phyloP scores from a whole-genome alignment of 2,888 invertebrate genomes.

The Idaea biselata region DNA sequence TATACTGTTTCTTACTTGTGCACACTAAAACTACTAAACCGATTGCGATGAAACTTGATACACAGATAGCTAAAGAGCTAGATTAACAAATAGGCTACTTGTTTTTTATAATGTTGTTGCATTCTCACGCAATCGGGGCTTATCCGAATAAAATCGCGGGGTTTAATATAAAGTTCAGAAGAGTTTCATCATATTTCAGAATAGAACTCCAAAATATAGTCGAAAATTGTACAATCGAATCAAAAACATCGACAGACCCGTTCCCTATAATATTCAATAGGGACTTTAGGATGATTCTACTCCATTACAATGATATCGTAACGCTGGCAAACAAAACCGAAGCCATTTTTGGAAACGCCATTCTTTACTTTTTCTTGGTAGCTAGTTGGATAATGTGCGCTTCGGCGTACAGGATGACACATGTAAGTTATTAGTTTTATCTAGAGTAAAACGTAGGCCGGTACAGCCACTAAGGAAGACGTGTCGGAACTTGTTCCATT shows the following conservation, averaged over 20 bases:
- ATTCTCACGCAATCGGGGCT: too few relatives aligned
- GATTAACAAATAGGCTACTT: too few relatives aligned
- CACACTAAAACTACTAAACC: too few relatives aligned
- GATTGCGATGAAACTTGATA: conserved; percentile 7
- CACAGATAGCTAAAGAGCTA: conserved; percentile 3
- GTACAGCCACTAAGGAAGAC: too few relatives aligned
- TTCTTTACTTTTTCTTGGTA: conserved; percentile 39
- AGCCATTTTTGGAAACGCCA: conserved; percentile 32
- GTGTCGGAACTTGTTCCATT: too few relatives aligned
- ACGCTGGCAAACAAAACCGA: conserved; percentile 26
- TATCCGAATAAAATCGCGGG: too few relatives aligned
- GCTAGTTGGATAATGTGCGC: conserved; percentile 44
- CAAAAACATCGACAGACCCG: conserved; percentile 10
- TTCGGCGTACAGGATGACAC: conserved; percentile 36
- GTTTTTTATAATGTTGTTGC: too few relatives aligned
- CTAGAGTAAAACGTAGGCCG: too few relatives aligned
- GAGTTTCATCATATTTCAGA: conserved; percentile 29
- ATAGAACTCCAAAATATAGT: conserved; percentile 40
- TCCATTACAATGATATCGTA: conserved; percentile 15
- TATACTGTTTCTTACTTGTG: too few relatives aligned
- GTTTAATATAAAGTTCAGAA: too few relatives aligned
- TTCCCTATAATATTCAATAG: conserved; percentile 10
- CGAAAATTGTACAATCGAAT: conserved; percentile 31
- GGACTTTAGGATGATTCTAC: background rate
- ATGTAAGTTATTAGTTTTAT: conserved; percentile 27